Evolutionary conservation across 2,797 vertebrate species (phyloP).

Genomic region (Falco biarmicus): DNA sequence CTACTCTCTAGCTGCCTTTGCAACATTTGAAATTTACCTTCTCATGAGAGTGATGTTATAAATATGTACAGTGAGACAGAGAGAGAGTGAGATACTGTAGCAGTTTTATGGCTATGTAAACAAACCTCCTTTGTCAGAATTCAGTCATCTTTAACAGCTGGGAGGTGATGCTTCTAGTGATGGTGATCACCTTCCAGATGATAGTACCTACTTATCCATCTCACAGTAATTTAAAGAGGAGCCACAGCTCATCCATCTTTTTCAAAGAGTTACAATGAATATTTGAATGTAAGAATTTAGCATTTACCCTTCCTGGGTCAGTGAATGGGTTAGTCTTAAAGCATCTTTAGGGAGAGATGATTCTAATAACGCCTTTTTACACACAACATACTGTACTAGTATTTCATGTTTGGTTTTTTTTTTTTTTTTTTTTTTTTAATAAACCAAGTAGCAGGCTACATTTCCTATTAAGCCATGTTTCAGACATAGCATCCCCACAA

Average conservation of each 20-base stretch:
- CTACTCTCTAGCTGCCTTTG: neutral
- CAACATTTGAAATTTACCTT: neutral
- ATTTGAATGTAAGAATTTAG: conserved; percentile 75
- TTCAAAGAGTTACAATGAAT: conserved; percentile 68
- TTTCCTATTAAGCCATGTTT: conserved; percentile 57
- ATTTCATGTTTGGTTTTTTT: conserved; percentile 53
- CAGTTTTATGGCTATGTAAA: conserved; percentile 45
- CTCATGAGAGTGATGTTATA: neutral
- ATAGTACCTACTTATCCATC: conserved; percentile 61
- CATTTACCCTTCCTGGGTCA: conserved; percentile 81
- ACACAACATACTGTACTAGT: conserved; percentile 44
- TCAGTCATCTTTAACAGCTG: conserved; percentile 55
- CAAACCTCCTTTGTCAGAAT: conserved; percentile 59
- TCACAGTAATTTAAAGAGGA: conserved; percentile 73
- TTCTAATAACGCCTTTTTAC: conserved; percentile 75
- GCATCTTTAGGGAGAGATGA: conserved; percentile 77
- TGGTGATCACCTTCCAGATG: conserved; percentile 65
- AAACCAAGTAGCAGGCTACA: conserved; percentile 20
- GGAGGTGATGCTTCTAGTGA: conserved; percentile 43
- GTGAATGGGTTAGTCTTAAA: conserved; percentile 75
- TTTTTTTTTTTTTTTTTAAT: too few species aligned
- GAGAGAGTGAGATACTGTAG: neutral
- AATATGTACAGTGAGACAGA: neutral
- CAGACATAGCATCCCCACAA: conserved; percentile 25
- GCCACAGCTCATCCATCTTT: conserved; percentile 67